Conservation (phyloP, 64 coral and sea anemone genomes). For the Stylophora pistillata region DNA sequence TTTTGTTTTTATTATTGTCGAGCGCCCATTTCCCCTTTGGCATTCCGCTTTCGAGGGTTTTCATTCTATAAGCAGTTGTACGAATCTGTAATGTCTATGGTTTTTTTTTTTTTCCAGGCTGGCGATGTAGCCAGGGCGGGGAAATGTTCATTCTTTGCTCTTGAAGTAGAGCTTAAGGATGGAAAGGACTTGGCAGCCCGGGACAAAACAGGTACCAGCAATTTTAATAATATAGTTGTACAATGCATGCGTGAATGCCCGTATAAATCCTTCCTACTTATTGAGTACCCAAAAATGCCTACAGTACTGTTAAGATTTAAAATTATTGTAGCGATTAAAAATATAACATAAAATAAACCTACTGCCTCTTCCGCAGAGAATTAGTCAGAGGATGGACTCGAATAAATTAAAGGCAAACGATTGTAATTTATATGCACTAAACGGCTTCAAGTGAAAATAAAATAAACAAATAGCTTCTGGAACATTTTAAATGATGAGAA, state of each 20-base stretch:
- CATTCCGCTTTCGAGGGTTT: slow-evolving; percentile 9
- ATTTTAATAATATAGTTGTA: neutral
- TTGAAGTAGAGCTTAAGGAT: slow-evolving; percentile 95
- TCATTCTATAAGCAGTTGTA: neutral
- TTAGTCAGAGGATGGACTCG: neutral
- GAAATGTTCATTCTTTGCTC: slow-evolving; percentile 99
- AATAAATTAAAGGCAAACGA: neutral
- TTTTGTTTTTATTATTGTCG: neutral
- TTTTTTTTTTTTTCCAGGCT: slow-evolving; percentile 60
- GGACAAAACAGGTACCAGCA: slow-evolving; percentile 96
- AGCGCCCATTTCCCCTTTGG: neutral
- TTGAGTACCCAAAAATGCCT: neutral
- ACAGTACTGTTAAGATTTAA: neutral
- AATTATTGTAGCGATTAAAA: neutral
- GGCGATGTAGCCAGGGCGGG: slow-evolving; percentile 94
- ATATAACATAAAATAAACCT: neutral
- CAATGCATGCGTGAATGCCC: neutral
- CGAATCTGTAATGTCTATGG: neutral
- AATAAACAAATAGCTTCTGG: slow-evolving; percentile 12
- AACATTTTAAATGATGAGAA: neutral
- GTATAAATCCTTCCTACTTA: neutral
- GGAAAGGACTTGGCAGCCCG: slow-evolving; percentile 94
- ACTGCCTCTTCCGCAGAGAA: neutral
- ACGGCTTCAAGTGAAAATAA: neutral
- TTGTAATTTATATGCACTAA: slow-evolving; percentile 17